phyloP scores from a whole-genome alignment of 2,888 invertebrate genomes.

The Plemyria rubiginata region DNA sequence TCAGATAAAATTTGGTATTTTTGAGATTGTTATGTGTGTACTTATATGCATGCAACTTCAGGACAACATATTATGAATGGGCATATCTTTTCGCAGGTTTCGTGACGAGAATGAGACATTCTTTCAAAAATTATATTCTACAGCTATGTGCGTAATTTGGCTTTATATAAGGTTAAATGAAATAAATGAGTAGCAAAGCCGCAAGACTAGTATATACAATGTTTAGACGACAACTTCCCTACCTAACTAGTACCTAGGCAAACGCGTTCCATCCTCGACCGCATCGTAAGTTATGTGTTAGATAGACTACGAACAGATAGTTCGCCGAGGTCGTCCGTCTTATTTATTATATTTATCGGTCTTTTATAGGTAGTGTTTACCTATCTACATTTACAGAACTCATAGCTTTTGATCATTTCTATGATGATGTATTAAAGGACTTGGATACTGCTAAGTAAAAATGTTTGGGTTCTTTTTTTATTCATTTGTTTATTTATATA shows the following conservation, averaged over 20 bases:
- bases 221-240: background rate
- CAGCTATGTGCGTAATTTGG: too few species aligned
- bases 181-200: background rate
- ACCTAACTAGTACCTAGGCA: conserved; percentile 17
- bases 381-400: background rate
- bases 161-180: background rate
- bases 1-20: background rate
- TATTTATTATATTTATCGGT: conserved; percentile 4
- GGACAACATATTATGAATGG: too few species aligned
- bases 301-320: background rate
- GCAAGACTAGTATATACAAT: conserved; percentile 2
- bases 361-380: background rate
- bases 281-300: conserved; percentile 5
- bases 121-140: too few species aligned
- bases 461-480: too few species aligned
- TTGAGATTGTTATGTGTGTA: too few species aligned
- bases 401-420: background rate
- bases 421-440: too few species aligned
- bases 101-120: too few species aligned
- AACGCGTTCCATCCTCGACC: conserved; percentile 15
- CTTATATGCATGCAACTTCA: too few species aligned
- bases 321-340: background rate
- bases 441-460: too few species aligned
- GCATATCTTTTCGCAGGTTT: too few species aligned
- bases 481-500: too few species aligned